Evolutionary conservation across 1,140 invertebrate species (phyloP).

Genomic region (Diorhabda sublineata): DNA sequence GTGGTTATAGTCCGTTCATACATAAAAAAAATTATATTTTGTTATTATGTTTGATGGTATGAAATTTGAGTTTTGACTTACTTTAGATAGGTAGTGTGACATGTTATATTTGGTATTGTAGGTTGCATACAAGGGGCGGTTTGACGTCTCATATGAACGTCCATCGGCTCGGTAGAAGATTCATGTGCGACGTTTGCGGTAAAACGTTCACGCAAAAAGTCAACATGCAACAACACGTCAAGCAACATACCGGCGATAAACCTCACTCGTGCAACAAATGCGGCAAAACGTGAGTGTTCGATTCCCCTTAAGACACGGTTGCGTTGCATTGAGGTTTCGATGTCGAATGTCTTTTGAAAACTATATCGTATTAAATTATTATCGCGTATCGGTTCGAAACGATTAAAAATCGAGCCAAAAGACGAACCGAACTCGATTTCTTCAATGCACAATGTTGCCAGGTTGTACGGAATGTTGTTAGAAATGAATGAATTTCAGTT

Average conservation of each 20-base stretch:
- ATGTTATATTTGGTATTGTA: slow-evolving; percentile 27
- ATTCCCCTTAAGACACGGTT: too few species aligned
- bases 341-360: too few species aligned
- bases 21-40: neutral
- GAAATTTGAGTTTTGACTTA: neutral
- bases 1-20: neutral
- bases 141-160: slow-evolving; percentile 49
- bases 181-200: slow-evolving; percentile 36
- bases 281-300: slow-evolving; percentile 49
- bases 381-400: too few species aligned
- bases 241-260: slow-evolving; percentile 66
- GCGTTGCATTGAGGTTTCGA: too few species aligned
- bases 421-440: too few species aligned
- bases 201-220: slow-evolving; percentile 31
- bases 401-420: too few species aligned
- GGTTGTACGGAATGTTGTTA: too few species aligned
- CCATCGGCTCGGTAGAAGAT: slow-evolving; percentile 24
- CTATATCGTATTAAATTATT: too few species aligned
- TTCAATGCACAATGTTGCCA: too few species aligned
- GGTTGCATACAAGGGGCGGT: slow-evolving; percentile 49
- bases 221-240: slow-evolving; percentile 53
- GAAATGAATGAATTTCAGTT: slow-evolving; percentile 18
- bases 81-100: neutral
- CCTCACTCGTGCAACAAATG: slow-evolving; percentile 65
- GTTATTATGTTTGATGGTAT: neutral